These are phyloP conservation scores for Sapajus apella DNA, from an alignment of 2,113 vertebrate species.

Conservation along the genomic window DNA sequence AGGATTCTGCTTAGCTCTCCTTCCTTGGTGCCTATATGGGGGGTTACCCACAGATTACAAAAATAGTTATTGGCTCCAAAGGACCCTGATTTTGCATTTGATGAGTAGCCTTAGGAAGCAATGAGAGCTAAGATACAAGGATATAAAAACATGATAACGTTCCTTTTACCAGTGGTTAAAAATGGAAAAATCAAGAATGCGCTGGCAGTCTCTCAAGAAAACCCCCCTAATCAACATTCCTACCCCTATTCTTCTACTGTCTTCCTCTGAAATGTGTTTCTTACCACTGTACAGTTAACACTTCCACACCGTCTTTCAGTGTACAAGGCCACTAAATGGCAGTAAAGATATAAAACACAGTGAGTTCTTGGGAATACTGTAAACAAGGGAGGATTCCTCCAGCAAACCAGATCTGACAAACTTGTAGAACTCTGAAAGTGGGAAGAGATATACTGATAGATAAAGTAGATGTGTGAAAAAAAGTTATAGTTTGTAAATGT, in stretches of 20 bases:
- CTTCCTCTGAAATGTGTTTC: neutral
- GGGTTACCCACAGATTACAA: neutral
- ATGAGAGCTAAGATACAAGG: neutral
- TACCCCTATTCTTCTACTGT: neutral
- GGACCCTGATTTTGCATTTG: neutral
- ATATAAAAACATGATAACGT: neutral
- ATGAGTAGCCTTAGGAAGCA: neutral
- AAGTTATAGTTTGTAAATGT: neutral
- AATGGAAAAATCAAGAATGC: neutral
- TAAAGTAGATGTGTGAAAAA: neutral
- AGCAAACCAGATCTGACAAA: neutral
- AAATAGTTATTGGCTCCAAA: neutral
- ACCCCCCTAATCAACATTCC: neutral
- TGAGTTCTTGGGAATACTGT: neutral
- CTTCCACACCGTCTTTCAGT: neutral
- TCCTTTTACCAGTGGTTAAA: neutral
- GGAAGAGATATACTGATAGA: neutral
- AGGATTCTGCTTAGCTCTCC: no score
- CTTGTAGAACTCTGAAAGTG: neutral
- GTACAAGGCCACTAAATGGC: neutral
- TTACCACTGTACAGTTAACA: neutral
- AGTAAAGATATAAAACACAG: neutral
- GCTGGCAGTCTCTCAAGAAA: neutral
- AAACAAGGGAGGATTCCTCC: neutral
- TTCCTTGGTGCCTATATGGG: no score